Evolutionary conservation across 64 coral and sea anemone genomes (phyloP).

Genomic region (Porites australiensis): DNA sequence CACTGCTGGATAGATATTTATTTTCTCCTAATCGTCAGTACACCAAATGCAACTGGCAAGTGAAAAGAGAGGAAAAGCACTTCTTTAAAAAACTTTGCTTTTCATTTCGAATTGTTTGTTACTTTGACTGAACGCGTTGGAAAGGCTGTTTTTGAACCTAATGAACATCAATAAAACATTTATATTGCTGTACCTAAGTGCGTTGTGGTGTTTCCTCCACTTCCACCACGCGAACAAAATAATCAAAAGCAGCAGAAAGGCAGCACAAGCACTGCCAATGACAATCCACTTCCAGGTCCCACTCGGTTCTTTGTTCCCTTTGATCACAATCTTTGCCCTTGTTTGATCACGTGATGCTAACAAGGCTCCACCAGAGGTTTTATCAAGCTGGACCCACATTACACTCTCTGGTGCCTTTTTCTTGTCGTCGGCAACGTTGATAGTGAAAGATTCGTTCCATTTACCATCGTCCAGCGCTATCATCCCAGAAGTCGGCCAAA

Average conservation of each 20-base stretch:
- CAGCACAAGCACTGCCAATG: neutral
- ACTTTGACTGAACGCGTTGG: no score
- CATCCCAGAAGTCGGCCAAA: constrained; percentile 80
- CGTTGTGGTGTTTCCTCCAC: neutral
- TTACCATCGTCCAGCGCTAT: constrained; percentile 65
- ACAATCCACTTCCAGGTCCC: constrained; percentile 45
- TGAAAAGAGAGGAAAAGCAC: no score
- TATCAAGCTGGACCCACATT: constrained; percentile 29
- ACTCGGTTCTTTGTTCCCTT: neutral
- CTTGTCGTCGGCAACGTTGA: constrained; percentile 63
- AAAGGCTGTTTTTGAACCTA: no score
- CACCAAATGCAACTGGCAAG: no score
- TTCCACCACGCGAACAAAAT: neutral
- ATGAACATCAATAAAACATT: no score
- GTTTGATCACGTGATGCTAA: constrained; percentile 72
- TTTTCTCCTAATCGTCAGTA: no score
- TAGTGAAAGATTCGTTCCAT: constrained; percentile 74
- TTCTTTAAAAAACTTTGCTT: no score
- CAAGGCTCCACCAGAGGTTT: constrained; percentile 70
- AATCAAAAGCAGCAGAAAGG: neutral
- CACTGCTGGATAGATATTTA: no score
- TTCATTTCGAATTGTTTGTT: no score
- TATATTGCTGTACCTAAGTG: neutral
- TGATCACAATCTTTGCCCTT: constrained; percentile 62
- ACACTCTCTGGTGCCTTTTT: constrained; percentile 31